Percentiles rank a stretch among this genome's conserved stretches.
phyloP scores from a whole-genome alignment of 2,113 vertebrate genomes.

The Erinaceus europaeus region DNA sequence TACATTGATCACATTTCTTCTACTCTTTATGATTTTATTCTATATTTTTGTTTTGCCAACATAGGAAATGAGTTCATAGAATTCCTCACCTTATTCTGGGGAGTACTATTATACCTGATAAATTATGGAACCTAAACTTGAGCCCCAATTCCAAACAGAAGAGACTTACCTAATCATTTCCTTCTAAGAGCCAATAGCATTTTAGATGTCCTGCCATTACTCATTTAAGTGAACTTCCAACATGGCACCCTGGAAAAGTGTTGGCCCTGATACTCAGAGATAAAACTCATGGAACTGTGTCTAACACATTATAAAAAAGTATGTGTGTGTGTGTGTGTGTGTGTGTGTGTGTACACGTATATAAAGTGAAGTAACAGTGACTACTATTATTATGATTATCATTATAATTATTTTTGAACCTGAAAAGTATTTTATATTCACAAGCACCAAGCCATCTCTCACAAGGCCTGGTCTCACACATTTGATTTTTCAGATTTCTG shows the following conservation, averaged over 20 bases:
- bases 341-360: too few species aligned
- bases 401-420: neutral
- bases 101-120: too few species aligned
- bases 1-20: neutral
- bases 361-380: neutral
- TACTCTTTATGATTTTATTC: too few species aligned
- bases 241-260: rapidly evolving
- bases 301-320: neutral
- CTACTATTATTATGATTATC: neutral
- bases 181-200: too few species aligned
- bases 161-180: too few species aligned
- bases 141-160: too few species aligned
- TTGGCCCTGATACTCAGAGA: neutral
- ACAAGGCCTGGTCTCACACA: neutral
- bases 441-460: neutral
- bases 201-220: too few species aligned
- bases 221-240: neutral
- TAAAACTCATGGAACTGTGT: neutral
- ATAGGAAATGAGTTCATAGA: too few species aligned
- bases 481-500: neutral
- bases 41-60: too few species aligned
- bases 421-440: neutral
- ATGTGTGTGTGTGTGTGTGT: too few species aligned
- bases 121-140: too few species aligned
- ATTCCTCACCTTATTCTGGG: too few species aligned